These are phyloP conservation scores for Semicossyphus pulcher DNA, from an alignment of 2,113 vertebrate species.

Conservation along the genomic window DNA sequence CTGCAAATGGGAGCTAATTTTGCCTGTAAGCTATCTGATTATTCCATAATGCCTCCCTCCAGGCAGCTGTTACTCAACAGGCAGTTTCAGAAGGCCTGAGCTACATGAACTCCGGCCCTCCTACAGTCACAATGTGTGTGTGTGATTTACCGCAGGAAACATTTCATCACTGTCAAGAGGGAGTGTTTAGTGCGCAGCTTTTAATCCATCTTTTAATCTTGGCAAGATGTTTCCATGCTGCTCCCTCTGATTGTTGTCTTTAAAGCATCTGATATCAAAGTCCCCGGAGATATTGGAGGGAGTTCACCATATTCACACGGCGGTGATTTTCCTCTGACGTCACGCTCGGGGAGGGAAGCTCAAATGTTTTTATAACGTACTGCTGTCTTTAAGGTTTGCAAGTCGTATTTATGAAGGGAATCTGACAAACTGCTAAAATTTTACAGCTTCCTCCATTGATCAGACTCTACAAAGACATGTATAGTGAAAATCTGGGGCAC, in stretches of 20 bases:
- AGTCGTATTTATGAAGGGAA: too few relatives aligned
- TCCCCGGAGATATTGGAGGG: constrained; percentile 2
- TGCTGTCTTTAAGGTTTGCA: not conserved
- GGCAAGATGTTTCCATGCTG: constrained; percentile 39
- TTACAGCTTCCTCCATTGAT: too few relatives aligned
- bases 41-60: constrained; percentile 62
- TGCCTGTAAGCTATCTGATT: constrained; percentile 56
- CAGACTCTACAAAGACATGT: too few relatives aligned
- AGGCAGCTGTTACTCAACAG: constrained; percentile 72
- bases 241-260: constrained; percentile 24
- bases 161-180: constrained; percentile 44
- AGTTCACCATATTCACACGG: not conserved
- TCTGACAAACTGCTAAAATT: too few relatives aligned
- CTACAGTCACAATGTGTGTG: constrained; percentile 34
- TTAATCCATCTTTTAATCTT: constrained; percentile 42
- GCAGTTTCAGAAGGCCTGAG: constrained; percentile 63
- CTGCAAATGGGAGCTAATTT: constrained; percentile 51
- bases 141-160: constrained; percentile 46
- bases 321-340: not conserved
- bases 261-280: constrained; percentile 16
- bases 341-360: not conserved
- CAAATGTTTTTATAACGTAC: not conserved
- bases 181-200: constrained; percentile 15
- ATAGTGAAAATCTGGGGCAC: too few relatives aligned
- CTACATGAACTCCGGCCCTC: constrained; percentile 63